Percentiles rank a stretch among this genome's conserved stretches.
phyloP scores from a whole-genome alignment of 2,797 vertebrate genomes.

The Notolabrus celidotus region DNA sequence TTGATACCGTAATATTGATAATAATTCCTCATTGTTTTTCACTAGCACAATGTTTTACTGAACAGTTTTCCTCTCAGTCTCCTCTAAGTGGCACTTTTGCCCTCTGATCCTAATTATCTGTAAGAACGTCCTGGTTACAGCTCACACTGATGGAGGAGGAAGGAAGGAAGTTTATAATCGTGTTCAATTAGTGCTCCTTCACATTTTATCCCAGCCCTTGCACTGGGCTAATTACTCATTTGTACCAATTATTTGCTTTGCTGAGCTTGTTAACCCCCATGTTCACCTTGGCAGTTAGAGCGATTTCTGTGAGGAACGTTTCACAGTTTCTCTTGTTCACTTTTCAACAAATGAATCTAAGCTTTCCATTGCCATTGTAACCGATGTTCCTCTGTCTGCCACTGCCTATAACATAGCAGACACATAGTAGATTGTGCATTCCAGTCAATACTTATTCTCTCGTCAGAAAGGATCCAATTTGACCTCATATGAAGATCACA shows the following conservation, averaged over 20 bases:
- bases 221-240: slow-evolving; percentile 86
- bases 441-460: neutral
- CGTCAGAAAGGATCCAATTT: neutral
- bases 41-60: slow-evolving; percentile 5
- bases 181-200: slow-evolving; percentile 87
- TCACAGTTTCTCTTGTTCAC: slow-evolving; percentile 45
- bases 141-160: slow-evolving; percentile 80
- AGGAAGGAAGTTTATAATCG: slow-evolving; percentile 85
- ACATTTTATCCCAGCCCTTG: slow-evolving; percentile 81
- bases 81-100: slow-evolving; percentile 57
- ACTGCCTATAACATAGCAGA: neutral
- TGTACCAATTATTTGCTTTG: slow-evolving; percentile 89
- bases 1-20: neutral
- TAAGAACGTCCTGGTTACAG: slow-evolving; percentile 73
- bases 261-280: slow-evolving; percentile 82
- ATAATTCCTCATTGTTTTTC: slow-evolving; percentile 15
- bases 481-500: neutral
- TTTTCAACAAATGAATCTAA: slow-evolving; percentile 9
- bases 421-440: neutral
- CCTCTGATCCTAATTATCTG: slow-evolving; percentile 79
- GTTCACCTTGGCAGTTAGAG: slow-evolving; percentile 78
- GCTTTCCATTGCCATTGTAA: neutral
- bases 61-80: slow-evolving; percentile 34
- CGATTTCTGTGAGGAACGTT: slow-evolving; percentile 61
- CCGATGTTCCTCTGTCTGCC: neutral